These are phyloP conservation scores for Panzeria rudis DNA, from an alignment of 2,888 invertebrate species.

Conservation along the genomic window DNA sequence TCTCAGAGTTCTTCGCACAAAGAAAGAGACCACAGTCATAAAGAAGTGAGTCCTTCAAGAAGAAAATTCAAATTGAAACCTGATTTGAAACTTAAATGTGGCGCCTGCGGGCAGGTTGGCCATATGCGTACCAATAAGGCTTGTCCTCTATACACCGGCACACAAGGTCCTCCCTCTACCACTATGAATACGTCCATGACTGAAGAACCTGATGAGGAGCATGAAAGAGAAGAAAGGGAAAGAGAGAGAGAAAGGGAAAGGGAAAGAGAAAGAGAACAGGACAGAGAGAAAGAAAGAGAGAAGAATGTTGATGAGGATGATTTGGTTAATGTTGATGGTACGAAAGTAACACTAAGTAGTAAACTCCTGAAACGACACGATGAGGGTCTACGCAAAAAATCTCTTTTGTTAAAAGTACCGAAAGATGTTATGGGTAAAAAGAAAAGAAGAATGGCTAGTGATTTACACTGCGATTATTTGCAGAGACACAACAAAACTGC, in stretches of 20 bases:
- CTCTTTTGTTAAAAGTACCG: conserved; percentile 90
- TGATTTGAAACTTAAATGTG: conserved; percentile 96
- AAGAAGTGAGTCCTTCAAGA: conserved; percentile 87
- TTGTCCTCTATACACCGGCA: conserved; percentile 95
- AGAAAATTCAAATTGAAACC: conserved; percentile 94
- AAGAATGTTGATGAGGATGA: conserved; percentile 92
- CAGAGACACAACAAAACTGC: conserved; percentile 92
- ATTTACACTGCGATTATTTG: conserved; percentile 94
- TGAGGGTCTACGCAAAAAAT: conserved; percentile 91
- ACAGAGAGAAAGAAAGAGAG: conserved; percentile 83
- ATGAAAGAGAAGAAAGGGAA: conserved; percentile 85
- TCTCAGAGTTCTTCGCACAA: conserved; percentile 81
- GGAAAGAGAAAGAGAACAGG: conserved; percentile 85
- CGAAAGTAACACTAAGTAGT: conserved; percentile 95
- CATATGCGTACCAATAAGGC: conserved; percentile 95
- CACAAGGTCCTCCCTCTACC: conserved; percentile 85
- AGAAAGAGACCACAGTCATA: conserved; percentile 81
- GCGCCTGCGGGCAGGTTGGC: conserved; percentile 93
- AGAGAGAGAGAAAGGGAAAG: conserved; percentile 85
- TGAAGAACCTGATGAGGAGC: conserved; percentile 91
- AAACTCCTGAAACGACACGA: conserved; percentile 94
- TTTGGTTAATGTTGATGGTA: conserved; percentile 96
- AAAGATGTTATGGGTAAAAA: conserved; percentile 88
- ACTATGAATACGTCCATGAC: conserved; percentile 89
- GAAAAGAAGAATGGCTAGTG: conserved; percentile 87